phyloP scores from a whole-genome alignment of 2,113 vertebrate species.

The Apteryx mantelli region DNA sequence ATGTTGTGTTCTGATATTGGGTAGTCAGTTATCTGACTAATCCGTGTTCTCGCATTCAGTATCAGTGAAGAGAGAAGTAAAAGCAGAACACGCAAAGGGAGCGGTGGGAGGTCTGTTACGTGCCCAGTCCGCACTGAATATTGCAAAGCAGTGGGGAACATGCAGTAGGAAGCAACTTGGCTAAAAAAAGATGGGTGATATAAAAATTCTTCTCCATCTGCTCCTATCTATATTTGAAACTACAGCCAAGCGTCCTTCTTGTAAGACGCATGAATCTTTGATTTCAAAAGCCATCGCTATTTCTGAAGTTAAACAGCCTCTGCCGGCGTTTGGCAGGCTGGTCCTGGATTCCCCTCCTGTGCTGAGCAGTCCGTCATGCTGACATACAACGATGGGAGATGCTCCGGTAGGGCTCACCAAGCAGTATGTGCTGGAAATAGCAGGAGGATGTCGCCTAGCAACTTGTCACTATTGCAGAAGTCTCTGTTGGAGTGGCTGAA shows the following conservation, averaged over 20 bases:
- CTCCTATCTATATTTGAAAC: background rate
- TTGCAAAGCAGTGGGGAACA: accelerated
- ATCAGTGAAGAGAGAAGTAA: background rate
- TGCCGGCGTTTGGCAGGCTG: background rate
- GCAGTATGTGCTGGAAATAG: background rate
- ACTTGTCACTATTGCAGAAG: background rate
- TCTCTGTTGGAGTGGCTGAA: slow-evolving; percentile 36
- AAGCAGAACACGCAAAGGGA: background rate
- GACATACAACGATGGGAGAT: background rate
- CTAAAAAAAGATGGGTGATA: accelerated
- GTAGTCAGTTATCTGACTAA: background rate
- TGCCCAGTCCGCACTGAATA: background rate
- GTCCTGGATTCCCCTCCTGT: accelerated
- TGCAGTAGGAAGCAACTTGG: accelerated
- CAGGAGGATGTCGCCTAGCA: slow-evolving; percentile 13
- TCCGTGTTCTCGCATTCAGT: no score
- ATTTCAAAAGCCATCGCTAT: background rate
- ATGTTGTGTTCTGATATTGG: background rate
- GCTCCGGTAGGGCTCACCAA: background rate
- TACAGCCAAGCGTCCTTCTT: background rate
- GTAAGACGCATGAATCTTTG: background rate
- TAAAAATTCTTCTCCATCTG: background rate
- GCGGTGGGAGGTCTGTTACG: accelerated
- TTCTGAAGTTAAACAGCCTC: background rate
- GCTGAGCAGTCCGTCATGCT: background rate